These are phyloP conservation scores for Lasioglossum baleicum DNA, from an alignment of 1,140 invertebrate genomes.

Conservation along the genomic window DNA sequence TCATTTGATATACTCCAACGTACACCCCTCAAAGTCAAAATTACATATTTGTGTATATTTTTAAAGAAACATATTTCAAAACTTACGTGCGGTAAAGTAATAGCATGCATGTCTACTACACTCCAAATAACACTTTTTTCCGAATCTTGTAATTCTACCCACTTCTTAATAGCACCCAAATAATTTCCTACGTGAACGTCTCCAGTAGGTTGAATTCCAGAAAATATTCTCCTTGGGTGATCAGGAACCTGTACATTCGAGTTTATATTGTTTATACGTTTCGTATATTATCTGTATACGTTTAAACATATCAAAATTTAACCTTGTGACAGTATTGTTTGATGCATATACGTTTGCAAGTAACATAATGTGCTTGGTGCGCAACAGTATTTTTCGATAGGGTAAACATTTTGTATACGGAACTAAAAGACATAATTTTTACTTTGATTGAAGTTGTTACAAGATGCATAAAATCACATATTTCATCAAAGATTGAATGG, in stretches of 20 bases:
- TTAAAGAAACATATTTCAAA: background rate
- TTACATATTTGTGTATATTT: too few species aligned
- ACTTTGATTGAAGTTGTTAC: too few species aligned
- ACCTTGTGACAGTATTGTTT: conserved; percentile 16
- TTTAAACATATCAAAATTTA: background rate
- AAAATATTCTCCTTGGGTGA: conserved; percentile 86
- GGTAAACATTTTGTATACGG: background rate
- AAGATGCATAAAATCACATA: too few species aligned
- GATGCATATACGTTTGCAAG: background rate
- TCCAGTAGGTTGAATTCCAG: conserved; percentile 98
- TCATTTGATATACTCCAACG: background rate
- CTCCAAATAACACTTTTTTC: conserved; percentile 88
- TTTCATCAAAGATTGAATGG: too few species aligned
- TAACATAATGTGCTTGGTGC: background rate
- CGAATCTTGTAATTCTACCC: conserved; percentile 90
- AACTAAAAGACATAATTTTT: too few species aligned
- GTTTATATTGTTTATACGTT: background rate
- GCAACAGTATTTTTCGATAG: background rate
- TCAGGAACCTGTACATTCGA: conserved; percentile 6
- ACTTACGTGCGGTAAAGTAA: conserved; percentile 90
- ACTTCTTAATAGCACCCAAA: conserved; percentile 94
- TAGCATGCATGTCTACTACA: conserved; percentile 97
- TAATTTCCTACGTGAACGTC: conserved; percentile 97
- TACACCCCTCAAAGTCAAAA: background rate
- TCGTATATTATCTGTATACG: background rate